Evolutionary conservation across 37 sponge, comb jelly and placozoan genomes (phyloP), one percentile per base, ranked within the genome.

Genomic region (Mnemiopsis leidyi): DNA sequence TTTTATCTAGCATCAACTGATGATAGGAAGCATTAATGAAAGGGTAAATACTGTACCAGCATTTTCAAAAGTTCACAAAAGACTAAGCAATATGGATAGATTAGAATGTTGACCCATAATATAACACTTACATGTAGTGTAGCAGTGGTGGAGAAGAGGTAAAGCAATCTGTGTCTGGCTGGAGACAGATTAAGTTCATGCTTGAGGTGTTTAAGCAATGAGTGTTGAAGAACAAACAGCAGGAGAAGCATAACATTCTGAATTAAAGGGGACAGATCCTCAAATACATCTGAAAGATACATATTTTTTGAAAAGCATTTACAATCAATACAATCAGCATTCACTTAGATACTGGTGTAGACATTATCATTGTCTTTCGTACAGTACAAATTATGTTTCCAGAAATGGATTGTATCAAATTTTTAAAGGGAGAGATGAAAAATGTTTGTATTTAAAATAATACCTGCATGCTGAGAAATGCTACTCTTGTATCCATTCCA

Each of bases 81-180:
- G 18, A 61, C 2, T 71, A 71, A 23, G 26, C 23, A 71, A 23
- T 61, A 18, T 61, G 68, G 9, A 61, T 21, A 21, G 68, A 61
- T 18, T 61, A 61, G 68, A 61, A 61, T 61, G 18, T 18, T 61
- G 18, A 61, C 18, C 18, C 18, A 61, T 61, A 61, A 61, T 61
- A 23, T 69, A 69, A 25, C 26, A 77, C 79, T 77, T 36, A 77
- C 79, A 77, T 77, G 79, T 1, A 77, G 35, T 34, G 79, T 77
- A 7, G 32, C 16, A 31, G 79, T 77, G 21, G 79, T 77, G 16
- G 32, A 31, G 33, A 77, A 20, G 7, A 77, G 16, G 79, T 77
- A 77, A 32, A 77, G 79, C 16, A 77, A 32, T 77, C 79, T 77
- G 35, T 77, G 79, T 31, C 32, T 26, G 36, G 32, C 79, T 33